phyloP scores from a whole-genome alignment of 2,888 invertebrate genomes.

The Sarcophaga variegata region DNA sequence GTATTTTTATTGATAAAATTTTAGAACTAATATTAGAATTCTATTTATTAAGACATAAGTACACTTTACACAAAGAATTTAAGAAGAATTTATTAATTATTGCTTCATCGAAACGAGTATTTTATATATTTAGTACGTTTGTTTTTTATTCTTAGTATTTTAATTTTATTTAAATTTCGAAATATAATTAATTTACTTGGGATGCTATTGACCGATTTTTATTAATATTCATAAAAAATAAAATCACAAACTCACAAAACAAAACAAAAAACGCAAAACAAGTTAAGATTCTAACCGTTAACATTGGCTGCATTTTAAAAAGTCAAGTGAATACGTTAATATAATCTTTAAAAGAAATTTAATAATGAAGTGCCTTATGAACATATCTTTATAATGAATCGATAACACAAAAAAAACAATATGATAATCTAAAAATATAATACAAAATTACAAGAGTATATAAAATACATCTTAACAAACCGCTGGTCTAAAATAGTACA shows the following conservation, averaged over 20 bases:
- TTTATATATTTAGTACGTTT: background rate
- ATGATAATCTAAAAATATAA: no score
- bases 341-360: no score
- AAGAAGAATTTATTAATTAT: conserved; percentile 7
- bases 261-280: conserved; percentile 30
- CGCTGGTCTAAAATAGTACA: no score
- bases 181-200: conserved; percentile 14
- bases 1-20: conserved; percentile 71
- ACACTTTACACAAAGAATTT: background rate
- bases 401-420: no score
- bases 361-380: no score
- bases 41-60: no score
- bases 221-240: conserved; percentile 18
- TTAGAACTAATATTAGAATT: background rate
- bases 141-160: background rate
- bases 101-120: conserved; percentile 32
- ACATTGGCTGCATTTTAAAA: background rate
- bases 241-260: background rate
- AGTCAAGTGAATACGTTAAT: background rate
- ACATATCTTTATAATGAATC: no score
- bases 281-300: conserved; percentile 31
- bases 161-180: background rate
- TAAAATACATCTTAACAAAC: no score
- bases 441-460: no score
- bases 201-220: conserved; percentile 59